Percentiles rank a stretch among this genome's conserved stretches.
Evolutionary conservation across 2,888 invertebrate genomes (phyloP).

Genomic region (Tetranychus truncatus): DNA sequence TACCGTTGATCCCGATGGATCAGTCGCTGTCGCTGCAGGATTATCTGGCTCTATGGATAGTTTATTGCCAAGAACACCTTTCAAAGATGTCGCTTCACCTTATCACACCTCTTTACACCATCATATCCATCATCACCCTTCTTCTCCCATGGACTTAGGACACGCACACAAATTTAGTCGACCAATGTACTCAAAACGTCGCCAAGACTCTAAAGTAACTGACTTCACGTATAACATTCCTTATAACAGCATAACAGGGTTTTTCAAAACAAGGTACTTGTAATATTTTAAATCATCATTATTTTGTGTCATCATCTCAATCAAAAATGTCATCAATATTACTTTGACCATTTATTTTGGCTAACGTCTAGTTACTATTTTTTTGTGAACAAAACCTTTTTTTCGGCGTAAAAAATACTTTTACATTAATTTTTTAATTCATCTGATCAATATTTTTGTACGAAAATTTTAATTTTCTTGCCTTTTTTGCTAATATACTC

Average conservation of each 20-base stretch:
- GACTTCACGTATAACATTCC: conserved; percentile 6
- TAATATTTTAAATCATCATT: background rate
- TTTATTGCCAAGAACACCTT: background rate
- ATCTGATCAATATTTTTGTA: background rate
- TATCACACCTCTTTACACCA: background rate
- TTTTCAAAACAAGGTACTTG: background rate
- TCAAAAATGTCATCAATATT: no score
- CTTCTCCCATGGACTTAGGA: background rate
- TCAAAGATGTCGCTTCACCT: background rate
- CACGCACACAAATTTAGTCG: background rate
- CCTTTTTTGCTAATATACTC: background rate
- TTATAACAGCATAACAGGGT: background rate
- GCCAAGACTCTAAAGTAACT: background rate
- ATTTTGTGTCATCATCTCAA: no score
- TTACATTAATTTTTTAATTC: background rate
- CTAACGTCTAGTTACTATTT: background rate
- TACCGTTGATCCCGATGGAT: background rate
- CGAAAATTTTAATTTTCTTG: background rate
- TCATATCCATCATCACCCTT: background rate
- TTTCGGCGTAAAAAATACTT: background rate
- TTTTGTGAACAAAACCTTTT: background rate
- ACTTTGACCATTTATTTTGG: background rate
- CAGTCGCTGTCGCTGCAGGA: background rate
- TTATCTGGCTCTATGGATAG: background rate
- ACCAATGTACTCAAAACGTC: background rate